These are phyloP conservation scores for Lacanobia oleracea DNA, from an alignment of 2,888 invertebrate species.

Conservation along the genomic window DNA sequence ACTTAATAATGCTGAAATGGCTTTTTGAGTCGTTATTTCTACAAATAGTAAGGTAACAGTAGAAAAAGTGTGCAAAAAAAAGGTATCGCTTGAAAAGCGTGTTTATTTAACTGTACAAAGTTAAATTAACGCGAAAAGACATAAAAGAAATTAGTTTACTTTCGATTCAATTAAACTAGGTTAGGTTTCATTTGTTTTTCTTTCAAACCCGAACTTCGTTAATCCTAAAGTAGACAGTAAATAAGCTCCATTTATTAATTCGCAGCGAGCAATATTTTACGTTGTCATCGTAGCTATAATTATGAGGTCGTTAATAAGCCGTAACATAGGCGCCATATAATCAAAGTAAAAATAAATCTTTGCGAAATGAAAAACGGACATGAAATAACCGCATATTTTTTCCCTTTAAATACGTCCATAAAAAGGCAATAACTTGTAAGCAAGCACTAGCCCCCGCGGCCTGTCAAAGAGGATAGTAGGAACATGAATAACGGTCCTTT, in stretches of 20 bases:
- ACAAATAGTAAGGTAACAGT: slow-evolving; percentile 27
- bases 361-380: slow-evolving; percentile 86
- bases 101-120: slow-evolving; percentile 4
- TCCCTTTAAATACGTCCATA: slow-evolving; percentile 85
- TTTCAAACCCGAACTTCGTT: slow-evolving; percentile 23
- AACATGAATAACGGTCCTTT: slow-evolving; percentile 86
- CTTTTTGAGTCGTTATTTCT: slow-evolving; percentile 34
- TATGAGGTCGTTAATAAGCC: slow-evolving; percentile 86
- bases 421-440: slow-evolving; percentile 87
- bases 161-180: slow-evolving; percentile 12
- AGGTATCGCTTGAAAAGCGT: neutral
- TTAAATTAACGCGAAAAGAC: neutral
- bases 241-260: slow-evolving; percentile 77
- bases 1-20: slow-evolving; percentile 43
- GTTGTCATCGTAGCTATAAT: slow-evolving; percentile 84
- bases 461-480: slow-evolving; percentile 88
- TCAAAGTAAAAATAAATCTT: slow-evolving; percentile 88
- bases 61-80: neutral
- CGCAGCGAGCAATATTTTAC: slow-evolving; percentile 79
- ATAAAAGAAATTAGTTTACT: neutral
- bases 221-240: slow-evolving; percentile 53
- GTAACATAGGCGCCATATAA: slow-evolving; percentile 86
- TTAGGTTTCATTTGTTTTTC: slow-evolving; percentile 7
- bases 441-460: slow-evolving; percentile 82
- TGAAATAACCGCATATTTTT: slow-evolving; percentile 87